Base-by-base conservation (phyloP, 30 jellyfish, hydroid and myxozoan genomes). In the Turritopsis rubra region DNA sequence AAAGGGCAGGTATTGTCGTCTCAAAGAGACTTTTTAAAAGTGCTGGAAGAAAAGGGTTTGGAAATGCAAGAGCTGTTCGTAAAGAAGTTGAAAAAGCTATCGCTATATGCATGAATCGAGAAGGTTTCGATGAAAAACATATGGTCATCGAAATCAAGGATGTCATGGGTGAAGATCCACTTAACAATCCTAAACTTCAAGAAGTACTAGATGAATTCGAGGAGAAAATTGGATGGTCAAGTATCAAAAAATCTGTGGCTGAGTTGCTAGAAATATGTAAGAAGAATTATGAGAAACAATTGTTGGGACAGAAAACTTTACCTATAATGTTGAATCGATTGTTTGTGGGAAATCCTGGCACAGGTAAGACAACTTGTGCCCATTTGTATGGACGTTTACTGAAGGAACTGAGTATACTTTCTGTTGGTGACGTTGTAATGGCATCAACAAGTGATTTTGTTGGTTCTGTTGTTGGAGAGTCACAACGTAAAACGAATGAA, bases 41-140 rank as follows among this genome's bases (percentile, higher is more conserved):
- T 28, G 41, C 84, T 1, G 84, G 84, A 23, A 29, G 75, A 18
- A 76, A 76, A 28, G 84, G 84, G 1, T 76, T 76, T 28, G 84
- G 84, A 16, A 76, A 76, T 76, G 84, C 84, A 7, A 25, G 84
- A 22, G 84, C 84, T 28, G 84, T 76, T 76, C 84, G 84, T 28
- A 76, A 76, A 52, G 84, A 76, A 16, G 75, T 76, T 76, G 84
- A 76, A 52, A 76, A 76, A 76, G 84, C 84, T 18, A 76, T 76
- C 16, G 52, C 18, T 28, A 28, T 28, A 26, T 79, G 78, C 19
- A 76, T 76, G 72, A 77, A 23, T 23, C 75, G 84, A 13, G 84
- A 76, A 54, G 75, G 28, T 28, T 76, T 76, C 5, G 84, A 76
- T 22, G 76, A 52, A 16, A 16, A 52, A 9, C 19, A 76, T 16